phyloP scores from a whole-genome alignment of 2,888 invertebrate species.

The Agrotis puta region DNA sequence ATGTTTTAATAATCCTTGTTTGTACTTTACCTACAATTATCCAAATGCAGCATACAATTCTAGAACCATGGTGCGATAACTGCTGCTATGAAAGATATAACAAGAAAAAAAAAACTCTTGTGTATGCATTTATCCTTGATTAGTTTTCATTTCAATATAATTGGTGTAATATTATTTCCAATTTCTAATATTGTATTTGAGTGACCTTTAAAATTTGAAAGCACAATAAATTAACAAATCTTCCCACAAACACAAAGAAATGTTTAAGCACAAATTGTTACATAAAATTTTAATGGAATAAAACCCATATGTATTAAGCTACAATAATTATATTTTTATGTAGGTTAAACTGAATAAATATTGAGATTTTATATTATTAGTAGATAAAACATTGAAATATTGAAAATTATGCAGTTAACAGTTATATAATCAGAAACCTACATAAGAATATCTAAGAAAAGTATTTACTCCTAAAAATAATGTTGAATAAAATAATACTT shows the following conservation, averaged over 20 bases:
- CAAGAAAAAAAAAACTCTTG: not conserved
- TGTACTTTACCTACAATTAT: conserved; percentile 34
- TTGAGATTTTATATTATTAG: conserved; percentile 47
- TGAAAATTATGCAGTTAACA: conserved; percentile 30
- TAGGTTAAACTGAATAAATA: conserved; percentile 52
- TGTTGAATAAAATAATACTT: conserved; percentile 45
- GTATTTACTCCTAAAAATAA: conserved; percentile 35
- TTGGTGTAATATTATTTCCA: not conserved
- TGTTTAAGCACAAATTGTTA: conserved; percentile 64
- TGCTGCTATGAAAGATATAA: not conserved
- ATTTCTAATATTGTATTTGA: conserved; percentile 11
- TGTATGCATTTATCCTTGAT: conserved; percentile 1
- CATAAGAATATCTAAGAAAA: conserved; percentile 46
- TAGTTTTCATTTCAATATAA: conserved; percentile 7
- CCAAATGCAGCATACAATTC: conserved; percentile 13
- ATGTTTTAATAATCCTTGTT: conserved; percentile 84
- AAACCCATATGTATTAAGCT: conserved; percentile 36
- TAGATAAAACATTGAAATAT: conserved; percentile 39
- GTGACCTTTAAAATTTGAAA: conserved; percentile 31
- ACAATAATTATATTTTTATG: conserved; percentile 62
- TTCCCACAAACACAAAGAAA: conserved; percentile 56
- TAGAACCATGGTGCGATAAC: conserved; percentile 42
- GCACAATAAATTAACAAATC: conserved; percentile 57
- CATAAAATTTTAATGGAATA: conserved; percentile 36
- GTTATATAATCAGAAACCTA: conserved; percentile 46